Evolutionary conservation across 1,140 invertebrate species (phyloP), one percentile per base, ranked within the genome.

Genomic region (Thaumetopoea pityocampa): DNA sequence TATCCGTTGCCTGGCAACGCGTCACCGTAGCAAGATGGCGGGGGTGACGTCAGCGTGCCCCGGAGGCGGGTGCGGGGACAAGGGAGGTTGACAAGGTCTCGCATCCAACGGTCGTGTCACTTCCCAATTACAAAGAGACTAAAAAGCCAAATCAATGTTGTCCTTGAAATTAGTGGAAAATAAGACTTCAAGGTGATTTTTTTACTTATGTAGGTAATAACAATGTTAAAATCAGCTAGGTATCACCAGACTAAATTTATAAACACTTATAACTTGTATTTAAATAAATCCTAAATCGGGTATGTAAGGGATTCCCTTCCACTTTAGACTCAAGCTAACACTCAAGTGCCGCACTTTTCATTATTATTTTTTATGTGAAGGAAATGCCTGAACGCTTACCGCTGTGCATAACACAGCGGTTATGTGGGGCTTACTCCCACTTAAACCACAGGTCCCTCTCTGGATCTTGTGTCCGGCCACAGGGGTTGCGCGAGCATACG

Each of bases 91-190:
- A 67, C 72, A 78, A 76, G 74, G 71, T 70, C 66, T 69, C 56
- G 44, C 54, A 50, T 64, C 59, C 46, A 44, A 46, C 53, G 64
- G 76, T 64, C 70, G 72, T 72, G 74, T 76, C 76, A 77, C 70
- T 79, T 81, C 72, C 72, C 72, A 70, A 68, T 73, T 72, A 80
- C 76, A 80, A 80, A 80, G 67, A 71, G 67, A 73, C 68, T 68
- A 55, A 71, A 59, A 67, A 58, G 55, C 61, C 56, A 69, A 78
- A 61, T 63, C 62, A 72, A 58, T 53, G 52, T 50, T 65, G 78
- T 77, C 76, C 78, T 78, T 80, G 66, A 70, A 67, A 50, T 68
- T 56, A 35, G 57, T 67, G 64, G 66, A 67, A 71, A 55, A 55
- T 55, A 74, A 67, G 69, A 71, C 60, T 66, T 45, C 44, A 22